Evolutionary conservation across 1,140 invertebrate genomes (phyloP), one percentile per base, ranked within the genome.

Genomic region (Drosophila nannoptera): DNA sequence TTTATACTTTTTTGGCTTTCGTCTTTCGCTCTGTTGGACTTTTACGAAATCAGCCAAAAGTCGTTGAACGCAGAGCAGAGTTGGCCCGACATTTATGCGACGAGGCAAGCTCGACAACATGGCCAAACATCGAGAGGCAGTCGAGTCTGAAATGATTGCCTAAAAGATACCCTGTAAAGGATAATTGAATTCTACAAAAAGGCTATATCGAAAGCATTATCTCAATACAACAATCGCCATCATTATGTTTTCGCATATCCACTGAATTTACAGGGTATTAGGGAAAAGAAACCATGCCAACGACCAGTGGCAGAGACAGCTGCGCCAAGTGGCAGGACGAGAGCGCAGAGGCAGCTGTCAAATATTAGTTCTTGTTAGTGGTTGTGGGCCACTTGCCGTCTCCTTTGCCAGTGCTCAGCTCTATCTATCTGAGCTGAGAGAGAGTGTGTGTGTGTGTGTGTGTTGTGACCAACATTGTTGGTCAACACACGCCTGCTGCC

Each of bases 381-480:
- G 55, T 50, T 67, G 53, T 67, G 67, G 46, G 67, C 67, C 67
- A 65, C 67, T 69, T 69, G 67, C 55, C 32, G 62, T 12, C 54
- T 56, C 40, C 40, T 16, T 45, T 45, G 9, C 31, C 16, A 56
- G 40, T 33, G 31, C 16, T 12, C 32, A 61, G 31, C 32, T n/a
- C 9, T 33, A 14, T 22, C 5, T 33, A 6, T 52, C 9, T 38
- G 48, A 33, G 12, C 14, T n/a, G n/a, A n/a, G n/a, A n/a, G n/a
- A n/a, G n/a, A n/a, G 36, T 52, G 16, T 40, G 22, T 52, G 46
- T 11, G 56, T 62, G 31, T 55, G 49, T 46, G 80, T 78, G 76
- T 84, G 75, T 82, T 70, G 72, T 86, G 80, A 84, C 80, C 80
- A 84, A 83, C 80, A 83, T 65, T 80, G 81, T 83, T 84, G 80